Evolutionary conservation across 2,797 vertebrate species (phyloP).

Genomic region (Chiloscyllium punctatum): DNA sequence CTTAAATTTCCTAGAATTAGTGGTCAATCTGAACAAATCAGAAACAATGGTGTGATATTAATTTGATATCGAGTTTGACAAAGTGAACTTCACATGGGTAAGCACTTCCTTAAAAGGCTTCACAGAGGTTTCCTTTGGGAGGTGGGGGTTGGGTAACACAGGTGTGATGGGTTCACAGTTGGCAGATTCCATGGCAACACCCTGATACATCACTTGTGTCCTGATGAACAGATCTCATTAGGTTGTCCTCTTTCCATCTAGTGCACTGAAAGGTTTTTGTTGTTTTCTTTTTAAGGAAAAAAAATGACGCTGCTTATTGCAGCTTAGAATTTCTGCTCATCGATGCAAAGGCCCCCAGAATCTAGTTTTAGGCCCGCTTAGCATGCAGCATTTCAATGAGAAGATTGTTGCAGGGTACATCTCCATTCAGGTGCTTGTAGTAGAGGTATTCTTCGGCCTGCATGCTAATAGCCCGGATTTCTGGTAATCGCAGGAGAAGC

Average conservation of each 20-base stretch:
- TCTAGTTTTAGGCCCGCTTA: constrained; percentile 75
- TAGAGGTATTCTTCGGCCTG: constrained; percentile 98
- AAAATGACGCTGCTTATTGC: constrained; percentile 54
- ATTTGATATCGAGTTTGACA: constrained; percentile 37
- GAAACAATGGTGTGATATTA: constrained; percentile 44
- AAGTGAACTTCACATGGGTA: constrained; percentile 44
- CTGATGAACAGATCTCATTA: constrained; percentile 41
- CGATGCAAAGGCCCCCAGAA: constrained; percentile 49
- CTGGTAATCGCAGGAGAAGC: constrained; percentile 85
- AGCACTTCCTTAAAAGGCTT: constrained; percentile 48
- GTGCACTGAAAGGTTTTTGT: constrained; percentile 42
- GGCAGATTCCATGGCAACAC: constrained; percentile 54
- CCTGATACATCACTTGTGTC: constrained; percentile 68
- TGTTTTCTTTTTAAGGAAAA: constrained; percentile 22
- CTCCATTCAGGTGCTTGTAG: constrained; percentile 97
- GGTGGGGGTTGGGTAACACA: constrained; percentile 45
- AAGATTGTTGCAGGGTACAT: constrained; percentile 97
- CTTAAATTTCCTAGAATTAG: constrained; percentile 47
- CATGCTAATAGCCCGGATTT: constrained; percentile 93
- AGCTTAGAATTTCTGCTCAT: constrained; percentile 48
- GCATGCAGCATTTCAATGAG: constrained; percentile 99
- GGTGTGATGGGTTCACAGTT: constrained; percentile 62
- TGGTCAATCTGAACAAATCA: constrained; percentile 51
- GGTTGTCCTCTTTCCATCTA: constrained; percentile 21
- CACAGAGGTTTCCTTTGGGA: constrained; percentile 50